Base-by-base conservation (phyloP, 2,888 invertebrate species). In the Protonemura montana region DNA sequence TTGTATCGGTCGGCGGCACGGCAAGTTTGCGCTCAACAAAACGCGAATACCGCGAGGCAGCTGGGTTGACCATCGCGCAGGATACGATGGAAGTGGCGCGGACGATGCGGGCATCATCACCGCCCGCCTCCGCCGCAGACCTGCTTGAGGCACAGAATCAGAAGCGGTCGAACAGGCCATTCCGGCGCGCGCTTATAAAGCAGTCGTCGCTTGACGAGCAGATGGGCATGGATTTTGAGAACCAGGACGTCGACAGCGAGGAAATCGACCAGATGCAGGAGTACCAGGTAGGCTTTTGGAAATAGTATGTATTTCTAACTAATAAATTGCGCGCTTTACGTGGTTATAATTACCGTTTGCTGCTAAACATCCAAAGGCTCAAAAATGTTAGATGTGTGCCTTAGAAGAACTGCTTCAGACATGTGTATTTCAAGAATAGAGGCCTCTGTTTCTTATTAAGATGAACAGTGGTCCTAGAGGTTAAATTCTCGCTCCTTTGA, bases 1-100 rank as follows among this genome's bases (percentile, higher is more conserved):
- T 99, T 85, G 95, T 98, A 0, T 96, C 97, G 21, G 92, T 99
- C 84, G 99, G 99, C 28, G 99, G 99, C 7, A 97, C 97, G 90
- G 95, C 96, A 87, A 95, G 95, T 86, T 92, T 99, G 35, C 95
- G 96, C 89, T 94, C 95, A 88, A 92, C 96, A 85, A 98, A 98
- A 92, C 93, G 92, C 86, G 93, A 93, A 87, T 94, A 95, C 89
- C 92, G 96, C n/a, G 93, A 93, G 86, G 94, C 94, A 88, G 93
- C 95, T 89, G 95, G 94, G 0, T 93, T 99, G 88, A 87, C 86
- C 26, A 93, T 95, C 42, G 94, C 95, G 1, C 92, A 99, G 92
- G 98, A 99, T 91, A 98, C 99, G 0, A 93, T 98, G 89, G 97
- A 98, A 92, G 96, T 99, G n/a, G 97, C 98, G 0, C 95, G 95